Evolutionary conservation across 2,113 vertebrate species (phyloP).

Genomic region (Phycodurus eques): DNA sequence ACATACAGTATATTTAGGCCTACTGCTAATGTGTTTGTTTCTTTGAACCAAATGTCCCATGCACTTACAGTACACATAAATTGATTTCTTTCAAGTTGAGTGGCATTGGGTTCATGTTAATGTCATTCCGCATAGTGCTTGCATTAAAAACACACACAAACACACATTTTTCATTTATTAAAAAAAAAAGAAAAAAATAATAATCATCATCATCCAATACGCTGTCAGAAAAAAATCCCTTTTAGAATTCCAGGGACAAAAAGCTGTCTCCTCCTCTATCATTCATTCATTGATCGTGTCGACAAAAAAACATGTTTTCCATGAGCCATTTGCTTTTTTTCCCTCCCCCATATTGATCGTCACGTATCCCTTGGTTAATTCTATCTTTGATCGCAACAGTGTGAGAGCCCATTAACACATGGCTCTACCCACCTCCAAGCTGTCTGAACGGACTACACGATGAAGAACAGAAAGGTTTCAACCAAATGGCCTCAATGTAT

Average conservation of each 20-base stretch:
- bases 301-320: constrained; percentile 53
- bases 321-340: constrained; percentile 46
- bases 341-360: constrained; percentile 33
- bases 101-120: neutral
- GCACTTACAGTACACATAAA: neutral
- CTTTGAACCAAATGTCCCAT: neutral
- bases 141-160: no score
- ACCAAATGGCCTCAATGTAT: constrained; percentile 8
- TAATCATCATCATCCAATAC: neutral
- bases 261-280: constrained; percentile 39
- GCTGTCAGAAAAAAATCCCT: neutral
- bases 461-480: neutral
- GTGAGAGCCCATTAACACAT: constrained; percentile 20
- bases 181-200: neutral
- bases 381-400: constrained; percentile 43
- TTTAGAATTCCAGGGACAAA: neutral
- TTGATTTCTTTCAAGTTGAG: neutral
- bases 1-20: constrained; percentile 5
- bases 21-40: neutral
- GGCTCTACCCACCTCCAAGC: constrained; percentile 28
- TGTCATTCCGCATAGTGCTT: neutral
- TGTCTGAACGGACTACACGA: neutral
- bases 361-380: constrained; percentile 49
- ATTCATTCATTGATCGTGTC: constrained; percentile 50
- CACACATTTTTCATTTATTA: neutral